A percentile compares a stretch with the other conserved stretches of the same genome.
Conservation (phyloP, 2,113 vertebrate genomes). For the Heterotis niloticus region DNA sequence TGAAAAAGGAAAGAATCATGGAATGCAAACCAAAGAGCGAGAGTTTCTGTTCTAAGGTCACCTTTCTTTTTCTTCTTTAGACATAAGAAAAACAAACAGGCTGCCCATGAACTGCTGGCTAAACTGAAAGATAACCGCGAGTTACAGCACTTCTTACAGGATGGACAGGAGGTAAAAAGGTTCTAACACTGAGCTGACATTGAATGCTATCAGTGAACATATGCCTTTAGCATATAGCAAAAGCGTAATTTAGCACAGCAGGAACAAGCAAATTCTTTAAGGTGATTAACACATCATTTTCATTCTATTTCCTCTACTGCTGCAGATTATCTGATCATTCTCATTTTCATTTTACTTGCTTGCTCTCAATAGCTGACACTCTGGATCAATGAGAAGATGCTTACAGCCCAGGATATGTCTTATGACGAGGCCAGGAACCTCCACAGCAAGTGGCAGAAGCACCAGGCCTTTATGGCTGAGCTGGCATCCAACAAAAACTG, state of each 20-base stretch:
- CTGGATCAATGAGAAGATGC: conserved; percentile 93
- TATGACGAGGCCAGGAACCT: conserved; percentile 91
- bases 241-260: background rate
- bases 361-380: conserved; percentile 71
- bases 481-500: conserved; percentile 80
- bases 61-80: conserved; percentile 49
- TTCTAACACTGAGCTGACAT: background rate
- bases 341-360: background rate
- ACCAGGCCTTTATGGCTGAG: conserved; percentile 94
- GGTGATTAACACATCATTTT: background rate
- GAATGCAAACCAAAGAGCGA: background rate
- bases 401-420: conserved; percentile 85
- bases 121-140: conserved; percentile 87
- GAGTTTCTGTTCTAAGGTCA: background rate
- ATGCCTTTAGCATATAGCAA: too few relatives aligned
- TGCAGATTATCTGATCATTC: background rate
- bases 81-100: conserved; percentile 76
- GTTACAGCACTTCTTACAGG: conserved; percentile 89
- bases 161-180: conserved; percentile 81
- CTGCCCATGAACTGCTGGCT: conserved; percentile 72
- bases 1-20: background rate
- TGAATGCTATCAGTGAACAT: background rate
- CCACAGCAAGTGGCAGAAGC: conserved; percentile 93
- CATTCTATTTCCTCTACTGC: background rate
- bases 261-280: background rate